Conservation (phyloP, 2,113 vertebrate genomes). For the Erythrocercus mccallii region DNA sequence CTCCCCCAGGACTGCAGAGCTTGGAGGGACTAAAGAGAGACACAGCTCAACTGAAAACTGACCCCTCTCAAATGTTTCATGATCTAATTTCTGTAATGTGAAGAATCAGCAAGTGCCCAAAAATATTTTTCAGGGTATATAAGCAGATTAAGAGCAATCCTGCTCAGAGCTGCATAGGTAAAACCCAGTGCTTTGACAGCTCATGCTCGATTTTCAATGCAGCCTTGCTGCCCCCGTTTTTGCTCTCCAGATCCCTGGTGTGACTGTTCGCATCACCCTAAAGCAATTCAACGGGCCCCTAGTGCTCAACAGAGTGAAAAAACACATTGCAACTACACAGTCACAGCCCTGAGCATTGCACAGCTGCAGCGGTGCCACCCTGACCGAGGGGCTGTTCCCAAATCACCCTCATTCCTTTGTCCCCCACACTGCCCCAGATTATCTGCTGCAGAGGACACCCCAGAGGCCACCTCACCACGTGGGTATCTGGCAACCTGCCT, state of each 20-base stretch:
- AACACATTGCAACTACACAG: not conserved
- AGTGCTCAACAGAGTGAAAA: rapidly evolving
- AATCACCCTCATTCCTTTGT: not conserved
- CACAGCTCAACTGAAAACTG: not conserved
- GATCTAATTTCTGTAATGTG: not conserved
- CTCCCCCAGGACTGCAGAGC: not conserved
- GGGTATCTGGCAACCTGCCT: not conserved
- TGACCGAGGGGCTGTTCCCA: rapidly evolving
- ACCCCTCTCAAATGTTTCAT: not conserved
- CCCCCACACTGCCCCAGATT: not conserved
- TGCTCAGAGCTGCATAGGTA: not conserved
- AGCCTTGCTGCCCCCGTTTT: not conserved
- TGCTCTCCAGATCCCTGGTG: not conserved
- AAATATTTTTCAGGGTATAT: not conserved
- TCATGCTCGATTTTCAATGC: rapidly evolving
- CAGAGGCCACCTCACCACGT: not conserved
- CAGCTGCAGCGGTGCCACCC: not conserved
- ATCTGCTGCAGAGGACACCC: not conserved
- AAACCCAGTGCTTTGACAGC: not conserved
- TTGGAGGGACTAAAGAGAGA: not conserved
- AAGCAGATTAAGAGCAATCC: not conserved
- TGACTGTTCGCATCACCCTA: not conserved
- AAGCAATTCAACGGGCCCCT: rapidly evolving
- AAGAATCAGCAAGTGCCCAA: not conserved
- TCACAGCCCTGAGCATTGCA: rapidly evolving